phyloP scores from a whole-genome alignment of 2,888 invertebrate genomes.

The Petrolisthes manimaculis region DNA sequence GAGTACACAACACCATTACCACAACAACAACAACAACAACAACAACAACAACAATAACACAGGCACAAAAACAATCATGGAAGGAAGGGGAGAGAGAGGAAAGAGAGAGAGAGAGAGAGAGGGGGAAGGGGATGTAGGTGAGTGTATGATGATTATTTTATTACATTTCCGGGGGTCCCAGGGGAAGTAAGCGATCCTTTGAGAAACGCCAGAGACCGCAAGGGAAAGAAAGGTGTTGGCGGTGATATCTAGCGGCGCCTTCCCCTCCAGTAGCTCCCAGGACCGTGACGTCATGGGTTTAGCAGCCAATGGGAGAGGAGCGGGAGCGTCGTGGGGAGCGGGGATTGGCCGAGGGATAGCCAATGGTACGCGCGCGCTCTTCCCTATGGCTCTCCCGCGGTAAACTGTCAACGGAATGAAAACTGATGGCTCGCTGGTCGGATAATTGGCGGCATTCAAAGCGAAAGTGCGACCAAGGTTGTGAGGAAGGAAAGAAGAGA shows the following conservation, averaged over 20 bases:
- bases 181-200: not conserved
- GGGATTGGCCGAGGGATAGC: not conserved
- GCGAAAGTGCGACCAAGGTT: not conserved
- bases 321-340: not conserved
- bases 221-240: not conserved
- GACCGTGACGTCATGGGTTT: not conserved
- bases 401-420: slow-evolving; percentile 53
- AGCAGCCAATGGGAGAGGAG: not conserved
- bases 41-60: not conserved
- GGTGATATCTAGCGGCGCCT: not conserved
- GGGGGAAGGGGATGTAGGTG: not conserved
- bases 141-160: not conserved
- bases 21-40: too few species aligned
- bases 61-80: not conserved
- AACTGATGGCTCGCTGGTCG: slow-evolving; percentile 44
- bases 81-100: not conserved
- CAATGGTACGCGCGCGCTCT: not conserved
- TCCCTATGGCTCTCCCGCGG: not conserved
- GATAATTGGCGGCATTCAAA: slow-evolving; percentile 55
- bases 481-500: not conserved
- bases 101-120: not conserved
- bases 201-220: not conserved
- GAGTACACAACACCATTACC: too few species aligned
- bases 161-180: not conserved
- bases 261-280: not conserved